A percentile compares a stretch with the other conserved stretches of the same genome.
These are phyloP conservation scores for Bombyx mori DNA, from an alignment of 1,140 invertebrate genomes.

Conservation along the genomic window DNA sequence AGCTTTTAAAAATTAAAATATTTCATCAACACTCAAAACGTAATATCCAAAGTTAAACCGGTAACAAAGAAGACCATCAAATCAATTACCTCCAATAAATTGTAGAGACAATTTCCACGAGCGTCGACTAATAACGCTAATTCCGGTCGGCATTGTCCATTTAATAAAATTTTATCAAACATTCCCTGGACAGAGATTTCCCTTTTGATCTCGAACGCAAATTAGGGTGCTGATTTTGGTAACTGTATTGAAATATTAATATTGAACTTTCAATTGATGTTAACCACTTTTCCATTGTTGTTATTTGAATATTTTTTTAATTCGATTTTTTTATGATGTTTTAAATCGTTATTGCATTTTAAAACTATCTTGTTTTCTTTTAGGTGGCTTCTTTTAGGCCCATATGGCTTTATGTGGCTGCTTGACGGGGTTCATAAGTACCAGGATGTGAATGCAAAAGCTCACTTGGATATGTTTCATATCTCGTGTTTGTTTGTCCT, in stretches of 20 bases:
- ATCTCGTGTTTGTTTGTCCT: too few relatives aligned
- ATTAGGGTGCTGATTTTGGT: not conserved
- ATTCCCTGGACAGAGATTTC: slow-evolving; percentile 32
- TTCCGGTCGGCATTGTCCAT: slow-evolving; percentile 45
- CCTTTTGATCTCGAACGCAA: slow-evolving; percentile 11
- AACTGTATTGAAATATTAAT: not conserved
- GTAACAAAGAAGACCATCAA: slow-evolving; percentile 53
- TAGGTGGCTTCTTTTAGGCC: too few relatives aligned
- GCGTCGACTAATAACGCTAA: slow-evolving; percentile 56
- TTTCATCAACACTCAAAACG: not conserved
- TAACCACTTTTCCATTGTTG: not conserved
- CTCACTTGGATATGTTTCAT: too few relatives aligned
- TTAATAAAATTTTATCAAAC: slow-evolving; percentile 65
- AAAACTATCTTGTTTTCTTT: too few relatives aligned
- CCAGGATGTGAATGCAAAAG: too few relatives aligned
- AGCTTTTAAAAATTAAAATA: too few relatives aligned
- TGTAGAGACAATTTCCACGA: slow-evolving; percentile 45
- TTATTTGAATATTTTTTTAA: too few relatives aligned
- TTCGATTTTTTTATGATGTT: too few relatives aligned
- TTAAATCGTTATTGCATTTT: too few relatives aligned
- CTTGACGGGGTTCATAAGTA: too few relatives aligned
- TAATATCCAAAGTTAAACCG: slow-evolving; percentile 8
- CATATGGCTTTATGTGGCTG: too few relatives aligned
- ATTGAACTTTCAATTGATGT: not conserved
- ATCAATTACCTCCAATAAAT: slow-evolving; percentile 60